Percentiles rank a stretch among this genome's conserved stretches.
Conservation (phyloP, 2,888 invertebrate genomes). For the Isoperla grammatica region DNA sequence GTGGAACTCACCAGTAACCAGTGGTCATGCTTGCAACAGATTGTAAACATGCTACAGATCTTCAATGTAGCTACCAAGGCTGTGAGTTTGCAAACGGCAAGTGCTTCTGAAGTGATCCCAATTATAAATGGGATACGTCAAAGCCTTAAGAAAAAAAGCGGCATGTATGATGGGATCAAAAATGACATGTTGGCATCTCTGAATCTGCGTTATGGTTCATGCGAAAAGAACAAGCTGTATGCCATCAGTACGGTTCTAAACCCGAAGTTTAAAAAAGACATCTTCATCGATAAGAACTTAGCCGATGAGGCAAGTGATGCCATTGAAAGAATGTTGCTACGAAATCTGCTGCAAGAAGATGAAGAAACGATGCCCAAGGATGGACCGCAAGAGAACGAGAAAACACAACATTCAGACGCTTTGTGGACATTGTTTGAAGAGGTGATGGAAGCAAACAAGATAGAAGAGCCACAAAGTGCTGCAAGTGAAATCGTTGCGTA, state of each 20-base stretch:
- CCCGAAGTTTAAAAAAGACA: conserved; percentile 13
- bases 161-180: conserved; percentile 6
- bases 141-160: conserved; percentile 1
- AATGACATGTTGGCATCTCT: conserved; percentile 10
- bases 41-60: conserved; percentile 2
- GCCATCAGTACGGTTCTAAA: background rate
- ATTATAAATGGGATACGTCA: conserved; percentile 14
- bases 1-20: conserved; percentile 8
- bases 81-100: conserved; percentile 7
- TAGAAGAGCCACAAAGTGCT: too few species aligned
- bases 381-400: too few species aligned
- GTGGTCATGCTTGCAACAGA: conserved; percentile 6
- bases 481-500: too few species aligned
- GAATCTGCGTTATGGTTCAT: background rate
- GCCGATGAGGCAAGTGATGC: too few species aligned
- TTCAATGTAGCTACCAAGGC: conserved; percentile 7
- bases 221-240: background rate
- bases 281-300: conserved; percentile 19
- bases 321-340: too few species aligned
- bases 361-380: too few species aligned
- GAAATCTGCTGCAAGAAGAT: too few species aligned
- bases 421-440: too few species aligned
- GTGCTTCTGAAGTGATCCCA: conserved; percentile 10
- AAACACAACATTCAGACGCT: too few species aligned
- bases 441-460: too few species aligned